phyloP scores from a whole-genome alignment of 1,140 invertebrate genomes.

The Trichomalopsis sarcophagae region DNA sequence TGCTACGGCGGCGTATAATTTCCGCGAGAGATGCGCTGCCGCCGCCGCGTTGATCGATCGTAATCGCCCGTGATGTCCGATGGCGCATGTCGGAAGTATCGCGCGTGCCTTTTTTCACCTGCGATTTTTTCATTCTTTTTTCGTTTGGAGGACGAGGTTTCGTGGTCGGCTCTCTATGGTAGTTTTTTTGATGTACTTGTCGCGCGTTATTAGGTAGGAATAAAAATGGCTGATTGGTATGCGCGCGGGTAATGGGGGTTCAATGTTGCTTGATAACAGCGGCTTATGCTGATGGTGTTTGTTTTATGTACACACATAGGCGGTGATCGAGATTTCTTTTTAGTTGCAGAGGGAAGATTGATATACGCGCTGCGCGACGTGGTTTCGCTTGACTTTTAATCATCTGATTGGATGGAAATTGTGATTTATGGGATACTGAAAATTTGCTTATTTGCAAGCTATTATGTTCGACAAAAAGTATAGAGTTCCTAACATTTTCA shows the following conservation, averaged over 20 bases:
- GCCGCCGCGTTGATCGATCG: neutral
- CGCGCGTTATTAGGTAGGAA: neutral
- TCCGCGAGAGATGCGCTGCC: neutral
- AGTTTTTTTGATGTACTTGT: neutral
- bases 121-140: neutral
- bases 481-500: too few relatives aligned
- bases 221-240: neutral
- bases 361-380: too few relatives aligned
- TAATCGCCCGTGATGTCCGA: neutral
- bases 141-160: neutral
- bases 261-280: neutral
- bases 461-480: too few relatives aligned
- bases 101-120: neutral
- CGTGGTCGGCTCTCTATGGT: neutral
- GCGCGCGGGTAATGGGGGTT: neutral
- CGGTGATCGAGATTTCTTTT: neutral
- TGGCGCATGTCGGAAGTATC: slow-evolving; percentile 15
- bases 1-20: neutral
- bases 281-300: neutral
- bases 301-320: neutral
- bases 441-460: too few relatives aligned
- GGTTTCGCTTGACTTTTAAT: neutral
- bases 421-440: neutral
- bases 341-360: neutral
- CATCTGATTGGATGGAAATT: neutral